Evolutionary conservation across 1,140 invertebrate species (phyloP).

Genomic region (Oncopeltus fasciatus): DNA sequence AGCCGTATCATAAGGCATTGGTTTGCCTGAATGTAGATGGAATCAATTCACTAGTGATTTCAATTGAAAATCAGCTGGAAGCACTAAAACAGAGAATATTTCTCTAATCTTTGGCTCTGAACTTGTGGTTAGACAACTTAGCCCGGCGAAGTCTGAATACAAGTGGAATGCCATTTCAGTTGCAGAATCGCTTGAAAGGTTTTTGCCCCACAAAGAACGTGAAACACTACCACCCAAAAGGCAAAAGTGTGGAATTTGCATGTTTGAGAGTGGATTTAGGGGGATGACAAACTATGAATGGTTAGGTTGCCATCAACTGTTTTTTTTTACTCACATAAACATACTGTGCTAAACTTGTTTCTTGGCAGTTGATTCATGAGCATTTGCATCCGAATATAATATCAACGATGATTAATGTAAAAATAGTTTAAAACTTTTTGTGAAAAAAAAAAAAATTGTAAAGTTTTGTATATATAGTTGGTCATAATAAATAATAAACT

Average conservation of each 20-base stretch:
- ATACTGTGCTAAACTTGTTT: not conserved
- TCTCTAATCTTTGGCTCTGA: not conserved
- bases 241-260: not conserved
- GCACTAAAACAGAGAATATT: not conserved
- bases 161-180: not conserved
- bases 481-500: too few relatives aligned
- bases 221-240: not conserved
- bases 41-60: not conserved
- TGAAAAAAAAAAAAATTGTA: not conserved
- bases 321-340: not conserved
- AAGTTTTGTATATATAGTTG: not conserved
- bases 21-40: not conserved
- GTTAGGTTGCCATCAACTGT: not conserved
- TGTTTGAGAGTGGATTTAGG: not conserved
- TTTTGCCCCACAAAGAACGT: not conserved
- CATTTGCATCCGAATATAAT: not conserved
- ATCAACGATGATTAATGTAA: not conserved
- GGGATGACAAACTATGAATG: not conserved
- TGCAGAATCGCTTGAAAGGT: not conserved
- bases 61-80: not conserved
- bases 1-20: slow-evolving; percentile 10
- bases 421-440: not conserved
- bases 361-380: not conserved
- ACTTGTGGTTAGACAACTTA: not conserved
- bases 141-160: not conserved